Evolutionary conservation across 2,113 vertebrate genomes (phyloP).

Genomic region (Tragulus kanchil): DNA sequence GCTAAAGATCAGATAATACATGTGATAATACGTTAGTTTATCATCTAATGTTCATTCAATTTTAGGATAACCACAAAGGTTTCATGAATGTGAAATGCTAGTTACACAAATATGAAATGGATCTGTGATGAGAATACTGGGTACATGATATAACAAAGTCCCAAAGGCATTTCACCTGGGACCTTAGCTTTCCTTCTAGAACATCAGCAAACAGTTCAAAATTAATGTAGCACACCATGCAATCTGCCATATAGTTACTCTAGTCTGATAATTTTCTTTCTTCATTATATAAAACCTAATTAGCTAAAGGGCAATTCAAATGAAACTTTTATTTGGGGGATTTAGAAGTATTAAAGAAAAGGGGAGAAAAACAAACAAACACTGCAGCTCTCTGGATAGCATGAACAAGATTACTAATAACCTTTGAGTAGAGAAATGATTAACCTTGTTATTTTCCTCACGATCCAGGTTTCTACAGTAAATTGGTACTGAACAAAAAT

Average conservation of each 20-base stretch:
- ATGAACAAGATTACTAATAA: slow-evolving; percentile 67
- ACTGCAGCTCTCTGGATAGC: slow-evolving; percentile 44
- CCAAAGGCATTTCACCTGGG: slow-evolving; percentile 34
- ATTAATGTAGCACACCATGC: slow-evolving; percentile 43
- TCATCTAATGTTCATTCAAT: slow-evolving; percentile 73
- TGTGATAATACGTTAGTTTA: slow-evolving; percentile 69
- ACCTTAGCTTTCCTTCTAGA: slow-evolving; percentile 62
- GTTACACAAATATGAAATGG: slow-evolving; percentile 63
- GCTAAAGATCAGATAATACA: slow-evolving; percentile 73
- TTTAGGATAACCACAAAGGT: slow-evolving; percentile 72
- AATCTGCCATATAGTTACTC: slow-evolving; percentile 57
- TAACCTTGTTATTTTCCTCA: slow-evolving; percentile 75
- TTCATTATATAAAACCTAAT: slow-evolving; percentile 77
- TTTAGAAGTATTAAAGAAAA: slow-evolving; percentile 77
- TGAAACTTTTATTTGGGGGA: slow-evolving; percentile 74
- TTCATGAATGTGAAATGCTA: slow-evolving; percentile 58
- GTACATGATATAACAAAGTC: slow-evolving; percentile 12
- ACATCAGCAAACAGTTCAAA: slow-evolving; percentile 76
- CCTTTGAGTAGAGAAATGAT: slow-evolving; percentile 64
- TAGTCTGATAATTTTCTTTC: slow-evolving; percentile 40
- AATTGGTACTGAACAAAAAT: slow-evolving; percentile 66
- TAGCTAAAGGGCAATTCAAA: slow-evolving; percentile 80
- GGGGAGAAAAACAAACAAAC: slow-evolving; percentile 64
- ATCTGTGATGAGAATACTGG: slow-evolving; percentile 59
- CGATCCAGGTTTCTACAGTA: slow-evolving; percentile 54